phyloP scores from a whole-genome alignment of 1,140 invertebrate species.

The Achroia grisella region DNA sequence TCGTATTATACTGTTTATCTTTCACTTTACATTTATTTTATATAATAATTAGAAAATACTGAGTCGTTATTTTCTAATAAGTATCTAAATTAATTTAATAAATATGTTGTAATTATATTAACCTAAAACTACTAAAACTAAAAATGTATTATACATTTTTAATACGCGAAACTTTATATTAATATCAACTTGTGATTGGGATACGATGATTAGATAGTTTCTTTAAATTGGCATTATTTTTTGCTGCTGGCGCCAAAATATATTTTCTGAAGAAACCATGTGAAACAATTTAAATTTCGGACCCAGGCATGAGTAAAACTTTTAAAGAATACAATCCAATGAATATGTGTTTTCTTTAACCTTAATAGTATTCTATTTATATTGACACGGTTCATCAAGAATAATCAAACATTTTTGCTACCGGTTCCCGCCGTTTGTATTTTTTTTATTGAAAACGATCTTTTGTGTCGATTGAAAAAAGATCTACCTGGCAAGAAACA shows the following conservation, averaged over 20 bases:
- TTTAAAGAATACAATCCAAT: conserved; percentile 8
- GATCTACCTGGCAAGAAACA: conserved; percentile 48
- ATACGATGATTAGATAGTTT: no score
- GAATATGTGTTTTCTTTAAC: conserved; percentile 35
- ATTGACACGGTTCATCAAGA: conserved; percentile 48
- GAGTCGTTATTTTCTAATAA: no score
- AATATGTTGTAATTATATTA: no score
- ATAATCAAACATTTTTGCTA: conserved; percentile 60
- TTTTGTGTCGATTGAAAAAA: conserved; percentile 36
- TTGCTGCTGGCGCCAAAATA: conserved; percentile 32
- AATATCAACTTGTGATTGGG: no score
- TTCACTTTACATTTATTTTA: no score
- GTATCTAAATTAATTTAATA: no score
- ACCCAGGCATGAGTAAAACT: conserved; percentile 17
- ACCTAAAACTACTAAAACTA: no score
- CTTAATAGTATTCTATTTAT: conserved; percentile 65
- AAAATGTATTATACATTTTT: no score
- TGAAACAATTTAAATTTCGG: conserved; percentile 26
- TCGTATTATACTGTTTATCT: no score
- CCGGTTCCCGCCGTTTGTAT: conserved; percentile 41
- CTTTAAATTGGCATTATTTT: no score
- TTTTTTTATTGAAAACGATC: conserved; percentile 30
- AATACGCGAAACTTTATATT: no score
- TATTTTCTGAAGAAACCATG: conserved; percentile 17
- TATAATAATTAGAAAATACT: no score